Evolutionary conservation across 2,797 vertebrate genomes (phyloP), one percentile per base, ranked within the genome.

Genomic region (Eulemur rubriventer): DNA sequence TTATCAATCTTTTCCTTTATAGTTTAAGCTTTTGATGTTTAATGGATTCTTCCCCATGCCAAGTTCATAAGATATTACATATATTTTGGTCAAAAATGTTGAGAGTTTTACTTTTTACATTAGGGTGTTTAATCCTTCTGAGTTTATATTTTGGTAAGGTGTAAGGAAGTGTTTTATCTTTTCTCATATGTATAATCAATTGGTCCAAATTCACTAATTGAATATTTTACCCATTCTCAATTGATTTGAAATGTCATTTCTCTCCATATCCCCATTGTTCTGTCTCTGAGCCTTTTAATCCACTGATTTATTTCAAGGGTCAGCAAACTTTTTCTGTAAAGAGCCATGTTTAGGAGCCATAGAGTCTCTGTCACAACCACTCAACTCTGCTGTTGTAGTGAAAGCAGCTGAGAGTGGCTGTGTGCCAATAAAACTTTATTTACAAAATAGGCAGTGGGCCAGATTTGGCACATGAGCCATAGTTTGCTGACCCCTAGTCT

Each of bases 1-100:
- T 8, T 79, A 91, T 24, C 14, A 9, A 9, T 63, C 26, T 79
- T 88, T 97, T 85, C 26, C 41, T 67, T 63, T 28, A 33, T 22
- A 28, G 0, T 38, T 80, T 48, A 92, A 90, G 20, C 35, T 43
- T 93, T 94, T 48, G 28, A 46, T 16, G 20, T 20, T 79, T 92
- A 95, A 69, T 22, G 46, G 8, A 59, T 48, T 90, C 55, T 89
- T 80, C 16, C 52, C 24, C 13, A 78, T 84, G 12, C 14, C 17
- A 70, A 33, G 33, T 84, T 78, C 7, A 81, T 52, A 43, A 87
- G 7, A 26, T 84, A 78, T 4, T 63, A 17, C 20, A 59, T 50
- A 59, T 67, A 46, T 22, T 81, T 93, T 89, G 52, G 33, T 83
- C 80, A 57, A 43, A 95, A 91, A 72, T n/a, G 20, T 75, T 90